Evolutionary conservation across 2,113 vertebrate species (phyloP), one percentile per base, ranked within the genome.

Genomic region (Centropus bengalensis): DNA sequence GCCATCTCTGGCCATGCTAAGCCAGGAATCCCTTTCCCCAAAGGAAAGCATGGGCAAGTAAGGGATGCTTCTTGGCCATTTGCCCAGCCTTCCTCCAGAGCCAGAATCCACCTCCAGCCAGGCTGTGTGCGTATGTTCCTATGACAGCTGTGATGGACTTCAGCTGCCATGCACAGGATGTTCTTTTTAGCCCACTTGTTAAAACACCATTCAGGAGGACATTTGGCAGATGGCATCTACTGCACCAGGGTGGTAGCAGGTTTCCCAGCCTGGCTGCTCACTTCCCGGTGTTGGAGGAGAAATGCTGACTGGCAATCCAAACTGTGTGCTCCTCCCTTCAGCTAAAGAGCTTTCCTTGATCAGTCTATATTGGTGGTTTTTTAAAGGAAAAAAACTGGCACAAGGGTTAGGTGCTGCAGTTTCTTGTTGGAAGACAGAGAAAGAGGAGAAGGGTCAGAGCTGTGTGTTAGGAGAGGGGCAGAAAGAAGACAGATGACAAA

Each of bases 91-190:
- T 20, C 73, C 82, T 86, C 32, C 27, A 21, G 86, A 86, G 77
- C 93, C 90, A 95, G 92, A 68, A 96, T 80, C 80, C 68, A 89
- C 86, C 81, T 93, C 86, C 86, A 93, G 75, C 44, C 62, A 69
- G 55, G 81, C 68, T 80, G 69, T 17, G 11, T 40, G 54, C 8
- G 5, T 62, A 24, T 64, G 75, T 82, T 80, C 64, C 36, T 49
- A 22, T 76, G 70, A 82, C 77, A 95, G 86, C 92, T 94, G 93
- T 82, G 83, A 84, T 73, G 96, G 94, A 91, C 93, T 93, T 95
- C 67, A 93, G 86, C 91, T 83, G 80, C 82, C 86, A 38, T 4
- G 74, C 40, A 44, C 80, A 88, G 59, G 83, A 86, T 92, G 94
- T 22, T 91, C 92, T 86, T 91, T 97, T 93, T 64, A 93, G 64